Evolutionary conservation across 2,113 vertebrate species (phyloP).

Genomic region (Brienomyrus brachyistius): DNA sequence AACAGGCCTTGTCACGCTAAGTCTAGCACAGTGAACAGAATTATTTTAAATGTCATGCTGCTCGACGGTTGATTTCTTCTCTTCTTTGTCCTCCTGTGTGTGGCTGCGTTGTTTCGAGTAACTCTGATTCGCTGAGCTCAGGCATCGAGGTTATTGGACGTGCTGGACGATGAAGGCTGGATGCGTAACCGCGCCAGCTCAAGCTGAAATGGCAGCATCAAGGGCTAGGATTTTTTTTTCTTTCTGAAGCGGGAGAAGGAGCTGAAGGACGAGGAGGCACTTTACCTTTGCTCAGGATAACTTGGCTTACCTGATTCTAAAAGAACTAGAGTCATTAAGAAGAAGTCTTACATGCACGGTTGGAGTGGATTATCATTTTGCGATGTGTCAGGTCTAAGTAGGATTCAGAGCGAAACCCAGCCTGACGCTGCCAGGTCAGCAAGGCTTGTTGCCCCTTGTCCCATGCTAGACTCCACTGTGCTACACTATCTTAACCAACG

Average conservation of each 20-base stretch:
- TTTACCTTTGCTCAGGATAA: not conserved
- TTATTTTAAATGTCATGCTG: conserved; percentile 7
- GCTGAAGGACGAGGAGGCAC: not conserved
- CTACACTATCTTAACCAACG: not conserved
- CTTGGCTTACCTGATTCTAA: not conserved
- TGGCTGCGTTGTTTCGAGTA: conserved; percentile 13
- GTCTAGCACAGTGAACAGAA: not conserved
- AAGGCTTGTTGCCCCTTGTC: not conserved
- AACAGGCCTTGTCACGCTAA: not conserved
- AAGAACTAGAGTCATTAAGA: not conserved
- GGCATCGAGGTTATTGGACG: not conserved
- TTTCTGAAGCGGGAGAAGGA: not conserved
- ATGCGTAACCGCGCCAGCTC: not conserved
- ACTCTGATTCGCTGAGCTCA: not conserved
- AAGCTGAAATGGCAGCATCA: not conserved
- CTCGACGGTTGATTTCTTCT: not conserved
- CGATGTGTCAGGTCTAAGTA: not conserved
- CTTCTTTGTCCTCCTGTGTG: not conserved
- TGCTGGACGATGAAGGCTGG: not conserved
- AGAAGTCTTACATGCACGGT: not conserved
- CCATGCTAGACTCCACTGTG: not conserved
- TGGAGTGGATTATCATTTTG: not conserved
- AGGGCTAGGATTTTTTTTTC: not conserved
- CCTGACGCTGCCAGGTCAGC: not conserved
- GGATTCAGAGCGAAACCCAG: not conserved